Evolutionary conservation across 2,797 vertebrate genomes (phyloP).

Genomic region (Pitangus sulphuratus): DNA sequence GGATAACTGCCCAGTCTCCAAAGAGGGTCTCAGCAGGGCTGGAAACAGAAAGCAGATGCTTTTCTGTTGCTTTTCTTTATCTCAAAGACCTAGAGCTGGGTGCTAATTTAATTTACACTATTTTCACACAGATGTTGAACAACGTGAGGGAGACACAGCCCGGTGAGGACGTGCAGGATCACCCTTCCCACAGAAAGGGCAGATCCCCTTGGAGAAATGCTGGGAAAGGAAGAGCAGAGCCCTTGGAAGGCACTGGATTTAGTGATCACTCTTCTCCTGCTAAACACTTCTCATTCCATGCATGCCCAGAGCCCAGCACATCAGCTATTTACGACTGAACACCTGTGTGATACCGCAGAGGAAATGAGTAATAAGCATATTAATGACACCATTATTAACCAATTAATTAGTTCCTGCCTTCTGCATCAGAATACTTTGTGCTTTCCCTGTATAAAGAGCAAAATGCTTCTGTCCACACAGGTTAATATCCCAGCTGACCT

Average conservation of each 20-base stretch:
- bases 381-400: constrained; percentile 30
- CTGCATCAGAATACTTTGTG: not conserved
- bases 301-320: not conserved
- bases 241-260: not conserved
- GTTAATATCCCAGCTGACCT: not conserved
- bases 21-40: not conserved
- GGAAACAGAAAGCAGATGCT: not conserved
- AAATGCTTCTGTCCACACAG: not conserved
- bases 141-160: fast-evolving
- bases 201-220: not conserved
- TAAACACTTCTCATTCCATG: not conserved
- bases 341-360: not conserved
- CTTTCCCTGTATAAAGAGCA: not conserved
- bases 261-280: not conserved
- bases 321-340: not conserved
- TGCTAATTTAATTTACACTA: too few relatives aligned
- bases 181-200: not conserved
- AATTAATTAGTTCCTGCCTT: constrained; percentile 36
- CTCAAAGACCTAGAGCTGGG: not conserved
- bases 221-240: not conserved
- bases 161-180: not conserved
- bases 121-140: not conserved
- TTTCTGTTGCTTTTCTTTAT: not conserved
- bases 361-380: constrained; percentile 26
- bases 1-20: not conserved